Base-by-base conservation (phyloP, 2,797 vertebrate genomes). In the Leucoraja ocellata region DNA sequence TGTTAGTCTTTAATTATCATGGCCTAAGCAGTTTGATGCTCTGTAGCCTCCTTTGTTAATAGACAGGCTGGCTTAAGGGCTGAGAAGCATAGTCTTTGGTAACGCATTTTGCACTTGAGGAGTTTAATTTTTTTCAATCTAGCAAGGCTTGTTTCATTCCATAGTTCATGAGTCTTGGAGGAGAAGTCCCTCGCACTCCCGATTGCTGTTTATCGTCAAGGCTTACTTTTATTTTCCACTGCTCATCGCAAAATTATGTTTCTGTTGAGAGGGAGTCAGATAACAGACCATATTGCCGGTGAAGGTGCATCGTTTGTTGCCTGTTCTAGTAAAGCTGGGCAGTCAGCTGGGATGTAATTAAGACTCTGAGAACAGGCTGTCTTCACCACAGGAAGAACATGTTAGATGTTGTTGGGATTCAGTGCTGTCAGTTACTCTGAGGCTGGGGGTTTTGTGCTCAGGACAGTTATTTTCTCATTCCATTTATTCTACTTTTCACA, bases 1-100 rank as follows among this genome's bases (percentile, higher is more conserved):
- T 98, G 98, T 98, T 98, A 97, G 97, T 96, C 97, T 98, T 98
- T 98, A 98, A 98, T 98, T 98, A 98, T 97, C 98, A 97, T 96
- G 97, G 98, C 96, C 97, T 95, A 95, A 97, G 96, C 97, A 96
- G 95, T 96, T 97, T 96, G 96, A 94, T 95, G 94, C 94, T 95
- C 94, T 94, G 94, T 95, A 95, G 95, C 95, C 96, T 96, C 95
- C 94, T 96, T 95, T 96, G 96, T 93, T 97, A 95, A 94, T 96
- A 14, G 94, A 94, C 95, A 95, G 95, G 93, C 95, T 68, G 61
- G 94, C 95, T 95, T 95, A 95, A 54, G 95, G 96, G 95, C 97
- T 95, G 95, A 95, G 95, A 96, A 94, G 96, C 96, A 96, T 96
- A 93, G 95, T 95, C 93, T 94, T 95, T 96, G 96, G 96, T 95